Evolutionary conservation across 1,140 invertebrate species (phyloP).

Genomic region (Drosophila varians): DNA sequence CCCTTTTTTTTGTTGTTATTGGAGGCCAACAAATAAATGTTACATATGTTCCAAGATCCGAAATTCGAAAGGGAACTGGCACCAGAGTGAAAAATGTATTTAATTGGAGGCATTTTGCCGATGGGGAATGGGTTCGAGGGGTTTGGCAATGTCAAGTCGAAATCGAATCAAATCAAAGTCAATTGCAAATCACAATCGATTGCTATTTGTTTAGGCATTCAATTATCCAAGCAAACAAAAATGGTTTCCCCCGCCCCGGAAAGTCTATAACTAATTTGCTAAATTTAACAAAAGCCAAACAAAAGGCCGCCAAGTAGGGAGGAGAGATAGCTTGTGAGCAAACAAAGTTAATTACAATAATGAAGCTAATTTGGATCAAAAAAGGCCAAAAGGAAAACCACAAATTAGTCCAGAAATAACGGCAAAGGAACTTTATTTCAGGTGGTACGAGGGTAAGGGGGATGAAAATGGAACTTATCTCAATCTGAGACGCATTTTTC

Average conservation of each 20-base stretch:
- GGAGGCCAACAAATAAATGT: conserved; percentile 27
- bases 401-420: conserved; percentile 59
- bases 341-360: conserved; percentile 73
- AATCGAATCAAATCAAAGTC: conserved; percentile 26
- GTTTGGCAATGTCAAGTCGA: background rate
- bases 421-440: conserved; percentile 46
- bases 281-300: conserved; percentile 58
- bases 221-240: conserved; percentile 34
- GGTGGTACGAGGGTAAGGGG: conserved; percentile 1
- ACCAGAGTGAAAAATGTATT: conserved; percentile 20
- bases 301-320: background rate
- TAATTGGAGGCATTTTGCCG: conserved; percentile 14
- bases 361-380: conserved; percentile 66
- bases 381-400: conserved; percentile 63
- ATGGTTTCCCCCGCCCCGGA: background rate
- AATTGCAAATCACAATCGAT: conserved; percentile 18
- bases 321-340: conserved; percentile 1
- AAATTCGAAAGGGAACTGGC: conserved; percentile 5
- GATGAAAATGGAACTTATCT: conserved; percentile 49
- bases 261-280: conserved; percentile 52
- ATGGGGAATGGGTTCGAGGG: background rate
- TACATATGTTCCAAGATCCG: conserved; percentile 37
- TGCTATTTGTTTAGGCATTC: conserved; percentile 27
- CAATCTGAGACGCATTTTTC: conserved; percentile 66
- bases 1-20: background rate